Conservation (phyloP, 1,140 invertebrate genomes). For the Plodia interpunctella region DNA sequence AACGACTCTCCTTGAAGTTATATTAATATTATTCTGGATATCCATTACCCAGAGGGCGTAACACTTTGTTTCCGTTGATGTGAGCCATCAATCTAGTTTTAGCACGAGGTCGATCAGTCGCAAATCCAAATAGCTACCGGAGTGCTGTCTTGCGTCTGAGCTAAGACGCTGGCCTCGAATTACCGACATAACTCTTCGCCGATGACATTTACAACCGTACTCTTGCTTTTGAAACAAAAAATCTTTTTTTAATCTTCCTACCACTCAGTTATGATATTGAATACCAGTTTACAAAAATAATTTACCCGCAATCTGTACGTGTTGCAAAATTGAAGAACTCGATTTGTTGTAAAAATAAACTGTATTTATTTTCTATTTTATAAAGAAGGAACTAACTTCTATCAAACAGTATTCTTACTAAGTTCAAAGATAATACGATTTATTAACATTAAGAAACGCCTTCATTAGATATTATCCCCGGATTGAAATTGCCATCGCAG, state of each 20-base stretch:
- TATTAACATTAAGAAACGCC: constrained; percentile 45
- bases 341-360: too few relatives aligned
- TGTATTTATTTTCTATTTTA: neutral
- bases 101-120: constrained; percentile 52
- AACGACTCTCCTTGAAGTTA: constrained; percentile 1
- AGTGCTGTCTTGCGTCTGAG: constrained; percentile 32
- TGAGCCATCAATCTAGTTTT: constrained; percentile 57
- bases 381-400: neutral
- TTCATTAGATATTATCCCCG: constrained; percentile 29
- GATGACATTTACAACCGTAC: constrained; percentile 34
- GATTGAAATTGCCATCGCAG: constrained; percentile 7
- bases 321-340: too few relatives aligned
- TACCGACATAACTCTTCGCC: constrained; percentile 27
- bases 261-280: neutral
- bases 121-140: constrained; percentile 38
- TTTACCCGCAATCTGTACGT: too few relatives aligned
- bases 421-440: constrained; percentile 18
- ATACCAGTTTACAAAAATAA: too few relatives aligned
- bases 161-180: constrained; percentile 11
- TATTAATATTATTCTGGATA: neutral
- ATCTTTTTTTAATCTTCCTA: neutral
- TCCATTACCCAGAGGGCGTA: neutral
- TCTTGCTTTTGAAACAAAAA: neutral
- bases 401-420: neutral
- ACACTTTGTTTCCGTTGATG: constrained; percentile 4